Base-by-base conservation (phyloP, 2,113 vertebrate species). In the Rhombomys opimus region DNA sequence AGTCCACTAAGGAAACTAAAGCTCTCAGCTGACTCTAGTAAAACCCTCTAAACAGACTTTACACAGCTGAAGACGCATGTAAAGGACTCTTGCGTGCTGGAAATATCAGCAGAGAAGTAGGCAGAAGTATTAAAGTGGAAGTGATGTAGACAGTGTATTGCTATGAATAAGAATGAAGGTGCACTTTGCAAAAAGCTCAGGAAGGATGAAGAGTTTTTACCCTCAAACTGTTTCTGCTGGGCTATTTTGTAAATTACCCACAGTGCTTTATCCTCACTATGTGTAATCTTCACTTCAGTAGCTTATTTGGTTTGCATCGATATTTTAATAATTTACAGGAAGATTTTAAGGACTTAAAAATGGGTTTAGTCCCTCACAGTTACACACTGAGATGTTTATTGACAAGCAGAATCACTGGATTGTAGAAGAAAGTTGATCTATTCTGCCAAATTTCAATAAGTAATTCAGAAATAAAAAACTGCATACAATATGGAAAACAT, bases 11-110 rank as follows among this genome's bases (percentile, higher is more conserved):
- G 81, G 6, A 61, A 96, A 52, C 13, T 72, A 94, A 88, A 92
- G 91, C 87, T 5, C 96, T 98, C 96, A 41, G n/a, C n/a, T 96
- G 94, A 63, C 22, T 94, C 91, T 93, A 94, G 91, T 91, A 41
- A 97, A 59, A 93, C 70, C 17, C 91, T 95, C 96, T 84, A 68
- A 94, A 59, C 20, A 96, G 91, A 93, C 91, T 97, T 61, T 67
- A 95, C 89, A 22, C 46, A 32, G 41, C 77, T 1, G 9, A 72
- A 96, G 77, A 78, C 87, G 32, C 57, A 52, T 27, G 46, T 80
- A 89, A 97, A 96, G 46, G 54, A 38, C 59, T 10, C 22, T 93
- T 78, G 72, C 70, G 78, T 59, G 61, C 38, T 93, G 32, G 59
- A 13, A 35, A 68, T 46, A 84, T 65, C 59, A 96, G 46, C 14